Evolutionary conservation across 2,797 vertebrate genomes (phyloP).

Genomic region (Cyclopterus lumpus): DNA sequence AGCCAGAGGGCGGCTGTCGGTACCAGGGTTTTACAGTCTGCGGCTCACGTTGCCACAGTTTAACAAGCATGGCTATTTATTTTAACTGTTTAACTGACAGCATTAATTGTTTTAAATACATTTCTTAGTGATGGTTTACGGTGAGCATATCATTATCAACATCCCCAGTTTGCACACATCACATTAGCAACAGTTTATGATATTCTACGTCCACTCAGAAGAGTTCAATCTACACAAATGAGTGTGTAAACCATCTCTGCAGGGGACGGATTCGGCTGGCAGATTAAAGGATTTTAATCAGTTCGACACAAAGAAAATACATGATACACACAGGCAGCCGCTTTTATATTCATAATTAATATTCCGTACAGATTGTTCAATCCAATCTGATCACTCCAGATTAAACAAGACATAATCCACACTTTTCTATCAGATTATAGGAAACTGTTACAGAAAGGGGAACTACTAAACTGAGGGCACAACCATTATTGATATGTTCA

Average conservation of each 20-base stretch:
- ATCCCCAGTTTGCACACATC: too few species aligned
- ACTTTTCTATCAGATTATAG: neutral
- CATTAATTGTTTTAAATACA: too few species aligned
- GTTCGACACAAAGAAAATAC: neutral
- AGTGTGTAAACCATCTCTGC: neutral
- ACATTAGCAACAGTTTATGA: too few species aligned
- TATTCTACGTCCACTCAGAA: too few species aligned
- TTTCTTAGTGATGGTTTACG: too few species aligned
- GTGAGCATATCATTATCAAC: too few species aligned
- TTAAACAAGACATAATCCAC: conserved; percentile 11
- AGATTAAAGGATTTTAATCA: conserved; percentile 23
- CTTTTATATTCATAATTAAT: conserved; percentile 28
- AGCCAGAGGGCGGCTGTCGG: neutral
- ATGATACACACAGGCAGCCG: neutral
- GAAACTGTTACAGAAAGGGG: neutral
- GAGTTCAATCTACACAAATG: too few species aligned
- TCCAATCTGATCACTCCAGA: conserved; percentile 23
- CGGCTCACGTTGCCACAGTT: too few species aligned
- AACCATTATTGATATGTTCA: neutral
- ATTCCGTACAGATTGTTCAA: conserved; percentile 18
- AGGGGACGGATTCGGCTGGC: conserved; percentile 11
- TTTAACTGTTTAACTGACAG: too few species aligned
- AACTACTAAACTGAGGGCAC: neutral
- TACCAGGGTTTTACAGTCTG: neutral
- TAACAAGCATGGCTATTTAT: too few species aligned